These are phyloP conservation scores for Archips crataeganus DNA, from an alignment of 2,888 invertebrate species.

Conservation along the genomic window DNA sequence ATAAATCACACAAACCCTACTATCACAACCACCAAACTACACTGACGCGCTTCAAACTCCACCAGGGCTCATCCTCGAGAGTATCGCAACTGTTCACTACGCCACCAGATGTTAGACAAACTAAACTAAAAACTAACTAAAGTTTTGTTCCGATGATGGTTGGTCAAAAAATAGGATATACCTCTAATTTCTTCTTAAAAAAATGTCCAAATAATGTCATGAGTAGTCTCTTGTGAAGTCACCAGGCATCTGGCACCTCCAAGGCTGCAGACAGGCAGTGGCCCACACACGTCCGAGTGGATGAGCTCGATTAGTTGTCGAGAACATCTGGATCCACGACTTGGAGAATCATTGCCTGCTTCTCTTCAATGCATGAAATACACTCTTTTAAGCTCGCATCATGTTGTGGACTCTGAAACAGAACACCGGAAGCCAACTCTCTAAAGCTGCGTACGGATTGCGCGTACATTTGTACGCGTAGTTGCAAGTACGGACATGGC, in stretches of 20 bases:
- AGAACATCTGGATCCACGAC: background rate
- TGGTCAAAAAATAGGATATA: background rate
- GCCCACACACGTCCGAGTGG: constrained; percentile 7
- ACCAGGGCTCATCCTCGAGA: too few species aligned
- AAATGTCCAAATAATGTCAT: background rate
- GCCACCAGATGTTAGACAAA: too few species aligned
- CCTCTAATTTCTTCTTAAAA: background rate
- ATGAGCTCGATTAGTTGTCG: constrained; percentile 3
- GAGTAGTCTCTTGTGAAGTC: constrained; percentile 14
- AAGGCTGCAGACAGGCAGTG: constrained; percentile 13
- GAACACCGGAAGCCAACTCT: too few species aligned
- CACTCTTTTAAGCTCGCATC: background rate
- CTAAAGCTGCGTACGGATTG: too few species aligned
- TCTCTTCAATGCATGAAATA: constrained; percentile 8
- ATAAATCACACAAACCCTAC: too few species aligned
- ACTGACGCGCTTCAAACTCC: too few species aligned
- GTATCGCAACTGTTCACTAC: too few species aligned
- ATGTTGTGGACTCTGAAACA: background rate
- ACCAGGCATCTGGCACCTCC: constrained; percentile 8
- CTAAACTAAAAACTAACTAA: too few species aligned
- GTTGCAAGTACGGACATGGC: too few species aligned
- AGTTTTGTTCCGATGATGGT: too few species aligned
- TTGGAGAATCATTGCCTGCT: background rate
- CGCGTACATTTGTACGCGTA: too few species aligned
- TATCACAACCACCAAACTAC: too few species aligned